These are phyloP conservation scores for Typhlichthys eigenmanni DNA, from an alignment of 2,797 vertebrate species.

Conservation along the genomic window DNA sequence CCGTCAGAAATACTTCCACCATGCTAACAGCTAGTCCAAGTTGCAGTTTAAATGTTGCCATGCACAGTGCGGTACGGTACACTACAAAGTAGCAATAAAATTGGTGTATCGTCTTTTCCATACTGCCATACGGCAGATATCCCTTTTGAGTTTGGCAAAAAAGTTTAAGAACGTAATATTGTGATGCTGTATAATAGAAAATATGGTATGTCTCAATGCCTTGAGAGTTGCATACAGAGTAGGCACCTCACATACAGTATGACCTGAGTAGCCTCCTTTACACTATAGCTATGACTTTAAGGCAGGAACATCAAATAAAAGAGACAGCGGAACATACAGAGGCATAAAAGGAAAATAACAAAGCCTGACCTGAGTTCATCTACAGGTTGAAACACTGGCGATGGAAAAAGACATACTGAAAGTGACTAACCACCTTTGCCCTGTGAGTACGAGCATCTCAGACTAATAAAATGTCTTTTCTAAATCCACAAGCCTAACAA, in stretches of 20 bases:
- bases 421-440: conserved; percentile 68
- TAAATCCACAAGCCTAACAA: conserved; percentile 66
- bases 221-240: conserved; percentile 3
- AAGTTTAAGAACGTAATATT: no score
- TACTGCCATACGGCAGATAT: neutral
- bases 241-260: conserved; percentile 5
- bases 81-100: conserved; percentile 47
- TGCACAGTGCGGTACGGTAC: conserved; percentile 69
- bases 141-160: no score
- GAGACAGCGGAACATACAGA: conserved; percentile 42
- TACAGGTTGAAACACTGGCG: conserved; percentile 53
- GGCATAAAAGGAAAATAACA: conserved; percentile 61
- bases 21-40: conserved; percentile 79
- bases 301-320: conserved; percentile 45
- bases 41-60: conserved; percentile 67
- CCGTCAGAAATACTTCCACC: conserved; percentile 84
- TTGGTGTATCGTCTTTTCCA: conserved; percentile 4
- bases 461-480: conserved; percentile 72
- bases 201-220: conserved; percentile 12
- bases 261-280: conserved; percentile 23
- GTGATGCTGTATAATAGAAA: neutral
- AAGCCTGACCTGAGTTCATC: conserved; percentile 61
- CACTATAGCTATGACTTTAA: neutral
- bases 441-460: conserved; percentile 69
- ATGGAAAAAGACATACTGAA: conserved; percentile 68